Evolutionary conservation across 2,113 vertebrate genomes (phyloP).

Genomic region (Sapajus apella): DNA sequence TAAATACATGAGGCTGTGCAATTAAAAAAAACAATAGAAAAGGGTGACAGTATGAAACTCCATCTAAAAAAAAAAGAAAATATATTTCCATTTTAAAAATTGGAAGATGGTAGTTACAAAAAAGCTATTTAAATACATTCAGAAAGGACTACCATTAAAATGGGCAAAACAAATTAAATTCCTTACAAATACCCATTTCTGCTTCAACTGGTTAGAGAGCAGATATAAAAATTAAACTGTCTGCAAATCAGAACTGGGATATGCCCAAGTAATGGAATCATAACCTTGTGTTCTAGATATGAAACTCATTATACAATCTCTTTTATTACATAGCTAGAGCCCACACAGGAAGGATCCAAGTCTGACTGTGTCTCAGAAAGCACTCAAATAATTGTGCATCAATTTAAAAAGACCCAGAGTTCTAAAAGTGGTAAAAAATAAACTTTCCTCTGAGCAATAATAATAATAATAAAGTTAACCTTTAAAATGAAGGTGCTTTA

Average conservation of each 20-base stretch:
- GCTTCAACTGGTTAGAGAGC: neutral
- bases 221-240: neutral
- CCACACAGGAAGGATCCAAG: neutral
- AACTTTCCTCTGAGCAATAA: slow-evolving; percentile 37
- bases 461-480: slow-evolving; percentile 16
- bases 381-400: neutral
- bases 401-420: neutral
- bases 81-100: neutral
- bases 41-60: no score
- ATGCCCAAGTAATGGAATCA: neutral
- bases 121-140: neutral
- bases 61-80: neutral
- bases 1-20: neutral
- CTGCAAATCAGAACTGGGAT: neutral
- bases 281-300: neutral
- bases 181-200: neutral
- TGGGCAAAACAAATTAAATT: neutral
- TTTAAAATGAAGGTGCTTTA: slow-evolving; percentile 35
- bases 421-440: slow-evolving; percentile 41
- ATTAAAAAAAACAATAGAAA: neutral
- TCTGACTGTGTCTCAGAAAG: neutral
- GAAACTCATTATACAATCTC: neutral
- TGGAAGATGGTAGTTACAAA: neutral
- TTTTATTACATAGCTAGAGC: neutral
- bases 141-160: neutral